Evolutionary conservation across 2,797 vertebrate species (phyloP), one percentile per base, ranked within the genome.

Genomic region (Esox masquinongy): DNA sequence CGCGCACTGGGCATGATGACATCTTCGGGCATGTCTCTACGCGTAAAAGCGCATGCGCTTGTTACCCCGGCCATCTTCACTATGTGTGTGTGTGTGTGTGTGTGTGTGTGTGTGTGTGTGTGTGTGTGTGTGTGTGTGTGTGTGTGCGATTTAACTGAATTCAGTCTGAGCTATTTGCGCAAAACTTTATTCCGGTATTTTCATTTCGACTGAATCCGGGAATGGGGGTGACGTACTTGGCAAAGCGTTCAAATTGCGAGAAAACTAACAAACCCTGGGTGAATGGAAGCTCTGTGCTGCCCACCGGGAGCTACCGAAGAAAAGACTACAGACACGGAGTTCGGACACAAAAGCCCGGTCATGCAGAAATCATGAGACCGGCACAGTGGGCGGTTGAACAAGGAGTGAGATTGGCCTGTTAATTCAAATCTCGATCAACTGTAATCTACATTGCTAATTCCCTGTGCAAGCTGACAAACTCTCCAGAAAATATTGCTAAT

Each of bases 291-390:
- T 91, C 86, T 91, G 88, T 91, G 76, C 77, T 76, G 82, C 85
- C 85, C 87, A 84, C 88, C 80, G 78, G 69, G 79, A 81, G 83
- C 74, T 79, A 79, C 22, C 77, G 74, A 87, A 88, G 88, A 91
- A 89, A 89, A 81, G 86, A 59, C 84, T 75, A 72, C 29, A 81
- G 72, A 73, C 67, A 19, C 73, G 26, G 43, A 77, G 84, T 73
- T 76, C 75, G 75, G 83, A 88, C 74, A 87, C 85, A 91, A 92
- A 91, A 34, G 91, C 82, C 80, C 5, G 88, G 83, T 92, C 92
- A 93, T 76, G 90, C 88, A 88, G 82, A 81, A 82, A 88, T 89
- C 91, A 93, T 90, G 79, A 87, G 91, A 91, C 88, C 86, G 64
- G 84, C 87, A 90, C 86, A 90, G 91, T 91, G 88, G 91, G 91